Base-by-base conservation (phyloP, 2,888 invertebrate species). In the Piscicola geometra region DNA sequence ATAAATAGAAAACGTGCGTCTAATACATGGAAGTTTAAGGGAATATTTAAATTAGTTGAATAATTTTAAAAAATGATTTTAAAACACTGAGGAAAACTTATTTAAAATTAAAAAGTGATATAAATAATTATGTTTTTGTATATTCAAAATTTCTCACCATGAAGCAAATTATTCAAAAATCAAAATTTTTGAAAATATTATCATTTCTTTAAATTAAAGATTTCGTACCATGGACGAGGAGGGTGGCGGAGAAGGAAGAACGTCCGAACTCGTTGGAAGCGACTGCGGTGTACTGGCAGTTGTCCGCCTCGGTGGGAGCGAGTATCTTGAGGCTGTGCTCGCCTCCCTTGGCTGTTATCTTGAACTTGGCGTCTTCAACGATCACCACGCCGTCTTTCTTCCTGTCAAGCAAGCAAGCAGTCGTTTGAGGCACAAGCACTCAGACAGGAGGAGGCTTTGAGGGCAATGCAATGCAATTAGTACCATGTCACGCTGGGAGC, bases 181-280 rank as follows among this genome's bases (percentile, higher is more conserved):
- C n/a, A n/a, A n/a, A n/a, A n/a, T n/a, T n/a, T n/a, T n/a, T n/a
- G n/a, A n/a, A n/a, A n/a, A n/a, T n/a, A n/a, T n/a, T n/a, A n/a
- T n/a, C n/a, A n/a, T n/a, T n/a, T n/a, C n/a, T n/a, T n/a, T n/a
- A n/a, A n/a, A n/a, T n/a, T 47, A 47, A 47, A 47, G 12, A 68
- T 41, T 18, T 2, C 52, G 18, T 0, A 71, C 71, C 71, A 3
- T 71, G 71, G 28, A 71, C 71, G 25, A 50, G 71, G 15, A 71
- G 71, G 30, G 28, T 71, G 56, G 71, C 71, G 1, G 52, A 18
- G 32, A 28, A 71, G 15, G 71, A 47, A 12, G 71, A 71, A 21
- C 52, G 36, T 1, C 71, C 71, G 21, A 32, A 71, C 21, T 71
- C 52, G 33, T 71, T 71, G 56, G 52, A 30, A 15, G 71, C 71